Conservation (phyloP, 2,113 vertebrate species). For the Grallaria varia region DNA sequence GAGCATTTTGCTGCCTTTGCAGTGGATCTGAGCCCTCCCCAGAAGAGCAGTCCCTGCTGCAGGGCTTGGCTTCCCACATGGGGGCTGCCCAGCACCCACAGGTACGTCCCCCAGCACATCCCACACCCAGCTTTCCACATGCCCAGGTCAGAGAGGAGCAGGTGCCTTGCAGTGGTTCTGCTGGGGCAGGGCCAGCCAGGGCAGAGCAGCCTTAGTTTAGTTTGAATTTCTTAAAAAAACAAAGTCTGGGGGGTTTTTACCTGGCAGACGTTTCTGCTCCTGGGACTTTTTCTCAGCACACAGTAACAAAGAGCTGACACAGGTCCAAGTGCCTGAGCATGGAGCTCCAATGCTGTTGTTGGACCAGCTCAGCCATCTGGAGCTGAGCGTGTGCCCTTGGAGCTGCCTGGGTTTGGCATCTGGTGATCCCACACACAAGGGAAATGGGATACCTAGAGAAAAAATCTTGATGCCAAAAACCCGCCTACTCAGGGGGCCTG, state of each 20-base stretch:
- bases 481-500: neutral
- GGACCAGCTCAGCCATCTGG: neutral
- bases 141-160: neutral
- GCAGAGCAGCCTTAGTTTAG: neutral
- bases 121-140: neutral
- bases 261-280: neutral
- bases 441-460: neutral
- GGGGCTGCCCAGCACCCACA: neutral
- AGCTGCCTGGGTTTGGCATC: neutral
- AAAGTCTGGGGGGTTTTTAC: neutral
- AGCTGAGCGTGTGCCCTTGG: rapidly evolving
- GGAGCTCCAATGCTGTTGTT: neutral
- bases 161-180: neutral
- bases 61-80: neutral
- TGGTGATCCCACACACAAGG: rapidly evolving
- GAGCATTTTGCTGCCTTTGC: neutral
- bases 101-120: neutral
- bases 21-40: neutral
- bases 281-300: neutral
- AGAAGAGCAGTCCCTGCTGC: neutral
- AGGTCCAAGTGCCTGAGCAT: neutral
- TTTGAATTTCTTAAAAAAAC: neutral
- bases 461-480: neutral
- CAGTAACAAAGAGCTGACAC: neutral
- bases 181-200: neutral